These are phyloP conservation scores for Glyptemys insculpta DNA, from an alignment of 2,797 vertebrate species.

Conservation along the genomic window DNA sequence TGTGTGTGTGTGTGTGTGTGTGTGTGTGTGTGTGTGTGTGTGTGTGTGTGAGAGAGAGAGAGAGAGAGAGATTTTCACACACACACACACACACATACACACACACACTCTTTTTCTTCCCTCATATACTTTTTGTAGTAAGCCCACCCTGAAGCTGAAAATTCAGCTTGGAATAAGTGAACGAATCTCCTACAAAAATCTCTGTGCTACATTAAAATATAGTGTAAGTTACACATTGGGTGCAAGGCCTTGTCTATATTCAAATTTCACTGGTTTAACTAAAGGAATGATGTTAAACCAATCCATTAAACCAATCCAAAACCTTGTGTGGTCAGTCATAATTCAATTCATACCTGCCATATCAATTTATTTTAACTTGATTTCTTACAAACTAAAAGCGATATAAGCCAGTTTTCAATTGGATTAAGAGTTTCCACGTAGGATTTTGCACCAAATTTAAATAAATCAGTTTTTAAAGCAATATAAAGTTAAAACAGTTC, in stretches of 20 bases:
- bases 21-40: background rate
- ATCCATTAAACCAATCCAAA: background rate
- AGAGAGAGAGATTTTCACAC: no score
- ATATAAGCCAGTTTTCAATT: background rate
- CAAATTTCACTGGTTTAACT: slow-evolving; percentile 18
- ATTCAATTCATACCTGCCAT: background rate
- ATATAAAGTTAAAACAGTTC: rapidly evolving
- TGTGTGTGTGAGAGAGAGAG: no score
- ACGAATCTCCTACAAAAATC: background rate
- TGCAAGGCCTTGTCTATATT: slow-evolving; percentile 17
- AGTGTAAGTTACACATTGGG: background rate
- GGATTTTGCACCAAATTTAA: background rate
- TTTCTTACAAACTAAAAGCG: slow-evolving; percentile 9
- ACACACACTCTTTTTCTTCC: no score
- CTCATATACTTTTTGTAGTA: background rate
- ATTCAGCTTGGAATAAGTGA: background rate
- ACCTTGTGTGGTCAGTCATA: background rate
- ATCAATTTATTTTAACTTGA: background rate
- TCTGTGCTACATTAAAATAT: background rate
- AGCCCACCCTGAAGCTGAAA: background rate
- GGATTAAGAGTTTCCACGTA: background rate
- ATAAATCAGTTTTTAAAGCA: background rate
- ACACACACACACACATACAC: no score
- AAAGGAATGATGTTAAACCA: slow-evolving; percentile 36
- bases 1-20: background rate